Percentiles rank a stretch among this genome's conserved stretches.
Conservation (phyloP, 2,888 invertebrate genomes). For the Xiphydria camelus region DNA sequence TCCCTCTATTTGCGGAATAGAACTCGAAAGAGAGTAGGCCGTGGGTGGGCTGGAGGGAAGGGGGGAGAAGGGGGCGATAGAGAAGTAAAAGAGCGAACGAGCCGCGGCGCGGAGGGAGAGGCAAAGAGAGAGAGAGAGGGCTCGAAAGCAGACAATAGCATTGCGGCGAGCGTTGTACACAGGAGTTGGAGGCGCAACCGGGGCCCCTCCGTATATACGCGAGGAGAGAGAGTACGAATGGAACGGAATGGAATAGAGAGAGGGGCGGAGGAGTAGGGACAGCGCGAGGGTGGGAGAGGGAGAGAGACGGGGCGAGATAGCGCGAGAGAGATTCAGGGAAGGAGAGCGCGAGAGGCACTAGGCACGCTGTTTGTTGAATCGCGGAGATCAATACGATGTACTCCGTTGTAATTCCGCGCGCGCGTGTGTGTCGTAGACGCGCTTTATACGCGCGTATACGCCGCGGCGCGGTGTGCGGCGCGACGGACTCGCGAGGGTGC, state of each 20-base stretch:
- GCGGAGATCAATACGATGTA: constrained; percentile 53
- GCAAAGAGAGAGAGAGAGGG: constrained; percentile 6
- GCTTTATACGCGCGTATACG: neutral
- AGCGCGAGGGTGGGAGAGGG: constrained; percentile 16
- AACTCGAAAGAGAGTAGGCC: no score
- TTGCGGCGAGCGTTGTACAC: constrained; percentile 29
- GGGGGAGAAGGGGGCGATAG: no score
- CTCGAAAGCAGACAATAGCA: constrained; percentile 26
- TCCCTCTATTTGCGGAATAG: no score
- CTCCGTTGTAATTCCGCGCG: constrained; percentile 34
- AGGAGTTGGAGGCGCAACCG: no score
- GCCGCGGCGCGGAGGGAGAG: no score
- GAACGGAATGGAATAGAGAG: constrained; percentile 14
- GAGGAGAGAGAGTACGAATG: constrained; percentile 17
- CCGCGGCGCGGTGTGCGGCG: no score
- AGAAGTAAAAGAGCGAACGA: no score
- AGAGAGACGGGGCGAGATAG: constrained; percentile 4
- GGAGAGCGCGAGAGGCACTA: constrained; percentile 39
- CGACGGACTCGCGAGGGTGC: no score
- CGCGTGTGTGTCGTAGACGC: constrained; percentile 19
- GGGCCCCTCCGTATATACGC: neutral
- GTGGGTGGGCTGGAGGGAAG: no score
- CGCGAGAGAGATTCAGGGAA: constrained; percentile 15
- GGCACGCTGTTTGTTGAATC: constrained; percentile 55
- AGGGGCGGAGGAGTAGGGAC: constrained; percentile 18